These are phyloP conservation scores for Lutjanus campechanus DNA, from an alignment of 2,797 vertebrate genomes.

Conservation along the genomic window DNA sequence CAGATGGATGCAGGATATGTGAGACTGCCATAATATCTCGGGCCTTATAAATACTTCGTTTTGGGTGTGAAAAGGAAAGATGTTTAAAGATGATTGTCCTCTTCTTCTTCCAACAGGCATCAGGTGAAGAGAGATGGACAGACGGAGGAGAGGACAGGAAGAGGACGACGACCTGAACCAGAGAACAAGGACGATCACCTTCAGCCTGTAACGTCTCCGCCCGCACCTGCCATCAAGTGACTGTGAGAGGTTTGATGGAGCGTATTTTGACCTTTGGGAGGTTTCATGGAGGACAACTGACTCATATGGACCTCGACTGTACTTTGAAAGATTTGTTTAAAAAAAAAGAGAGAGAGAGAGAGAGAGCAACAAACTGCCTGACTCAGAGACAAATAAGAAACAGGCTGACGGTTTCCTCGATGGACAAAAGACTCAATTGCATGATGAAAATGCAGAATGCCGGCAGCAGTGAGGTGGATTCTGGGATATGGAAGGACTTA, in stretches of 20 bases:
- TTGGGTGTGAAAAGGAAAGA: background rate
- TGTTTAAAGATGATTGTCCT: background rate
- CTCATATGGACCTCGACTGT: slow-evolving; percentile 21
- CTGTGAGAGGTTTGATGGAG: slow-evolving; percentile 24
- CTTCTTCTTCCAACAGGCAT: slow-evolving; percentile 61
- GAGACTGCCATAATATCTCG: too few species aligned
- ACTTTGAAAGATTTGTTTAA: background rate
- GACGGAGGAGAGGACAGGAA: slow-evolving; percentile 19
- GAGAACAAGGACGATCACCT: slow-evolving; percentile 32
- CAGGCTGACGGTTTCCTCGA: slow-evolving; percentile 8
- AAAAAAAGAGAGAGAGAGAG: background rate
- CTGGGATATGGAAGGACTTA: slow-evolving; percentile 43
- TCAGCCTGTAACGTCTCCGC: slow-evolving; percentile 1
- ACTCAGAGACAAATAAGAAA: background rate
- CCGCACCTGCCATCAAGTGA: slow-evolving; percentile 4
- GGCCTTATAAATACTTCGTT: too few species aligned
- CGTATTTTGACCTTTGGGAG: slow-evolving; percentile 3
- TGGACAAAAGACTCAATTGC: background rate
- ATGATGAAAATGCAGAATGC: background rate
- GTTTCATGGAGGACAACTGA: slow-evolving; percentile 23
- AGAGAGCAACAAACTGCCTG: slow-evolving; percentile 6
- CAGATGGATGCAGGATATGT: too few species aligned
- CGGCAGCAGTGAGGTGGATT: slow-evolving; percentile 25
- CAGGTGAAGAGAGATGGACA: slow-evolving; percentile 62
- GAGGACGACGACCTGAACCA: slow-evolving; percentile 13